Base-by-base conservation (phyloP, 1,140 invertebrate species). In the Caenorhabditis briggsae region DNA sequence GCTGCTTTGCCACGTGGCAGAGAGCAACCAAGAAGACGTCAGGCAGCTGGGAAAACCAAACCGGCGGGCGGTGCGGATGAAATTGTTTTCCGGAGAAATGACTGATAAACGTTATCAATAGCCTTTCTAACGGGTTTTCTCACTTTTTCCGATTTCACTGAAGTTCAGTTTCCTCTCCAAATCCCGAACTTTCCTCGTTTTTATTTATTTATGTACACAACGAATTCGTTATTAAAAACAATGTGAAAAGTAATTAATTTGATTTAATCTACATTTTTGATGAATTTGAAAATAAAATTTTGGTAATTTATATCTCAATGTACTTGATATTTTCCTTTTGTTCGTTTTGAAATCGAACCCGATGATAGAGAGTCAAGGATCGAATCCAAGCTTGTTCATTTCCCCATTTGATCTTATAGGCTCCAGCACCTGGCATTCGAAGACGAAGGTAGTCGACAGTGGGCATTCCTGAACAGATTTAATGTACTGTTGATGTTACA, bases 321-420 rank as follows among this genome's bases (percentile, higher is more conserved):
- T 74, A 87, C 25, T 53, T 65, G 5, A 87, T 83, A n/a, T 70
- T 50, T 55, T 85, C 46, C 41, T 87, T 83, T 7, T 83, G 43
- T n/a, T 48, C 82, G 41, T 88, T 74, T 20, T 61, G 25, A 56
- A 88, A 88, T 55, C 78, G 43, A 46, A 88, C 82, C 56, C 85
- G 33, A 59, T 88, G 84, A 33, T 87, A 87, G 23, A 88, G 56
- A 46, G 53, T 65, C 23, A 88, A 55, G 1, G 87, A 88, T 23
- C 87, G 87, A 20, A 88, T 84, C 88, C 88, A 88, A 20, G 84
- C 87, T 56, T 82, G 64, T 55, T 89, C 87, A 74, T 89, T 89
- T 46, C 88, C 82, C 50, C 87, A 88, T 78, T 89, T 86, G 55
- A 89, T 55, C 48, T 87, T 86, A 43, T 64, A 86, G 18, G 86